Evolutionary conservation across 2,888 invertebrate species (phyloP), one percentile per base, ranked within the genome.

Genomic region (Steinernema hermaphroditum): DNA sequence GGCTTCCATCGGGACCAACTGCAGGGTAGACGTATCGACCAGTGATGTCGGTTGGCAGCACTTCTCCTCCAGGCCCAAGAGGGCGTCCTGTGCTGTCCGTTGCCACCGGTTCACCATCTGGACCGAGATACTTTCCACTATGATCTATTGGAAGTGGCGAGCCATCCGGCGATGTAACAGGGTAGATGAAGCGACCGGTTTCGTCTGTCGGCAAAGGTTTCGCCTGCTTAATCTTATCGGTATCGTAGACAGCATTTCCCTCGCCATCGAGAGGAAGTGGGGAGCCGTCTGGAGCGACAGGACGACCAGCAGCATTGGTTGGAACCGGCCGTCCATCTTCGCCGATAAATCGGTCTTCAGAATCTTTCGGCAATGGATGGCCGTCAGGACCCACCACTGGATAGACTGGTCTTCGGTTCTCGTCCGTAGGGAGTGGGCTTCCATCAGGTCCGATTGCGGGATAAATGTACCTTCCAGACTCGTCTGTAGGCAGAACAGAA

Each of bases 41-140:
- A 22, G 73, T 68, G 16, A 62, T 74, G 57, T 78, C 74, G 16
- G 77, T 79, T 19, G 77, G 77, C n/a, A 82, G 72, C 14, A 76
- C 72, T 49, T 76, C 68, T 71, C 80, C 80, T 70, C 82, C 81
- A 32, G 77, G 76, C 41, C 82, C 82, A 44, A 80, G 4, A 6
- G 37, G 69, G 49, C 37, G 4, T 69, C 69, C 69, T n/a, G 4
- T 24, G 16, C 19, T 24, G 32, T 69, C 69, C 9, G 27, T 37
- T 2, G 22, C 24, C 2, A 69, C 9, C 16, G 6, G 9, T n/a
- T 69, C 41, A 2, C 22, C 22, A 44, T 4, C 22, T 4, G 69
- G 69, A 8, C 8, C 44, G n/a, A 69, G 22, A n/a, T 44, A 69
- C 2, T 41, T 4, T 14, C 46, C 69, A 37, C 49, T 49, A 4